A percentile compares a stretch with the other conserved stretches of the same genome.
Evolutionary conservation across 2,113 vertebrate genomes (phyloP).

Genomic region (Hippocampus guttulatus): DNA sequence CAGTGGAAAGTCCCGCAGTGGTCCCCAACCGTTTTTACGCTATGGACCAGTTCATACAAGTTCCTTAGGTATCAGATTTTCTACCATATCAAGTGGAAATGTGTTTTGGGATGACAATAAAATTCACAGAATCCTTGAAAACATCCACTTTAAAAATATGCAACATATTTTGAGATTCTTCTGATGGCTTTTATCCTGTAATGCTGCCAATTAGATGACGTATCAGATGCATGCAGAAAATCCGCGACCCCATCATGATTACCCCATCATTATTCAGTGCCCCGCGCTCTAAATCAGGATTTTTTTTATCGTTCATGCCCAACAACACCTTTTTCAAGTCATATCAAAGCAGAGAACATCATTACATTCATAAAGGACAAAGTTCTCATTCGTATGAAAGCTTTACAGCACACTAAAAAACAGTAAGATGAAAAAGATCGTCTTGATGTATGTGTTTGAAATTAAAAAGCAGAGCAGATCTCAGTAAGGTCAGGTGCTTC

Average conservation of each 20-base stretch:
- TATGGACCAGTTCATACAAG: too few relatives aligned
- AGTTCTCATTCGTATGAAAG: slow-evolving; percentile 5
- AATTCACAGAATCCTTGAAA: too few relatives aligned
- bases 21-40: too few relatives aligned
- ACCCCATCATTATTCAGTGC: not conserved
- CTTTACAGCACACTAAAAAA: not conserved
- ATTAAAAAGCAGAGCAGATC: not conserved
- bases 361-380: slow-evolving; percentile 3
- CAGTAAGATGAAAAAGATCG: not conserved
- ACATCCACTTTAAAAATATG: too few relatives aligned
- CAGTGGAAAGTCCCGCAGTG: too few relatives aligned
- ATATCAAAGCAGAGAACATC: not conserved
- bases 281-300: not conserved
- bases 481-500: not conserved
- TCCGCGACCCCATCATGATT: not conserved
- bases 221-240: not conserved
- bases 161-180: not conserved
- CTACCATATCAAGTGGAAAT: too few relatives aligned
- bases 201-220: not conserved
- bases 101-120: too few relatives aligned
- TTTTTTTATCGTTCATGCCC: not conserved
- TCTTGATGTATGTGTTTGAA: not conserved
- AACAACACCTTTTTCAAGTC: not conserved
- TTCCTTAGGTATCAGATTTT: too few relatives aligned
- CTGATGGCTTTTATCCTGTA: not conserved